A percentile compares a stretch with the other conserved stretches of the same genome.
These are phyloP conservation scores for Lepetodrilus schrolli DNA, from an alignment of 2,888 invertebrate species.

Conservation along the genomic window DNA sequence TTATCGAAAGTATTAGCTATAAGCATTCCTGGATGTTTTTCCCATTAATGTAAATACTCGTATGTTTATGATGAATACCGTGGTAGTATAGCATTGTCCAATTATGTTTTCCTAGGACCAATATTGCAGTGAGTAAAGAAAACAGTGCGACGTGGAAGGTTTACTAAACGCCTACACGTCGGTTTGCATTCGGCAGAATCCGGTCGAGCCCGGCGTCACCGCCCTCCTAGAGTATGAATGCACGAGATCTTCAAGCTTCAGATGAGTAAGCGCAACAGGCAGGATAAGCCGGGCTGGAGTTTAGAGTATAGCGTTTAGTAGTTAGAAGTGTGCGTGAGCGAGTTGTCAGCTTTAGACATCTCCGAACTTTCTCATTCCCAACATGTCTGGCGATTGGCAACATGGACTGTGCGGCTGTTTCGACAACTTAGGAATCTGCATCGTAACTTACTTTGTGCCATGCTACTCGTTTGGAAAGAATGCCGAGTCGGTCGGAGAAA, in stretches of 20 bases:
- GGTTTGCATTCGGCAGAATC: not conserved
- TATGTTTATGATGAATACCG: no score
- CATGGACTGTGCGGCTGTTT: conserved; percentile 68
- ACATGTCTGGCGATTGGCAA: conserved; percentile 57
- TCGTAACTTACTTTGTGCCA: conserved; percentile 66
- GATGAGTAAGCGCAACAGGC: not conserved
- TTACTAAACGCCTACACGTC: not conserved
- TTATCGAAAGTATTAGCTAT: no score
- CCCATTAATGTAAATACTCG: no score
- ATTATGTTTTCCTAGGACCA: no score
- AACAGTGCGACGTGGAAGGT: no score
- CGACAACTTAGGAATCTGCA: conserved; percentile 64
- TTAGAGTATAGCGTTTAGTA: no score
- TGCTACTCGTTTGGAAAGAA: conserved; percentile 71
- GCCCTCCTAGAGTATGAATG: no score
- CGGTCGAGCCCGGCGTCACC: not conserved
- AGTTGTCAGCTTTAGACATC: not conserved
- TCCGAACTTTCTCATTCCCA: not conserved
- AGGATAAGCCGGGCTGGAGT: not conserved
- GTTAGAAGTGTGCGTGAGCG: not conserved
- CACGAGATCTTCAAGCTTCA: not conserved
- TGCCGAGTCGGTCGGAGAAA: conserved; percentile 65
- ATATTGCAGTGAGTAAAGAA: no score
- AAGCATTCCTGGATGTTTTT: no score
- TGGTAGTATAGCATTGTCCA: no score